Evolutionary conservation across 37 sponge, comb jelly and placozoan species (phyloP).

Genomic region (Lycopodina hypogea): DNA sequence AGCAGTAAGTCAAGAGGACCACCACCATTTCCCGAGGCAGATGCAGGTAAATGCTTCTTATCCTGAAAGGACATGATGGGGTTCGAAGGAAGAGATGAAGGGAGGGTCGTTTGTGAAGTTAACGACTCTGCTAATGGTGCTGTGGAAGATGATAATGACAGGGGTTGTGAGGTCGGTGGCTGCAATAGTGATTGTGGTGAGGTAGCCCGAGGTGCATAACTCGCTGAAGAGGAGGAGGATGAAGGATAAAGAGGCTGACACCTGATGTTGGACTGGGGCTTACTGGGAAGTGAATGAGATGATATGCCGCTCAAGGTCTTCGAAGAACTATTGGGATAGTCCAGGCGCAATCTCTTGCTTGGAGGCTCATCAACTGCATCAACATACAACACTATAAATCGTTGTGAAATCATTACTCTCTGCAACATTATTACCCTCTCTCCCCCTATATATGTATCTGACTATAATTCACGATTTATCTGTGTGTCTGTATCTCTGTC

Average conservation of each 20-base stretch:
- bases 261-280: slow-evolving; percentile 11
- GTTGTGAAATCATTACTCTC: too few species aligned
- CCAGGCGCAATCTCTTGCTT: neutral
- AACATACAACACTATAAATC: too few species aligned
- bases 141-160: too few species aligned
- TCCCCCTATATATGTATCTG: too few species aligned
- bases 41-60: neutral
- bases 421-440: too few species aligned
- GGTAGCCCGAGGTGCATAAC: too few species aligned
- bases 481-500: too few species aligned
- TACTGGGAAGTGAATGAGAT: too few species aligned
- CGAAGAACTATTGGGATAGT: neutral
- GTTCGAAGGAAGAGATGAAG: neutral
- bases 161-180: too few species aligned
- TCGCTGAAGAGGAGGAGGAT: neutral
- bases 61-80: neutral
- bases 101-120: neutral
- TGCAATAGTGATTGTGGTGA: too few species aligned
- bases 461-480: too few species aligned
- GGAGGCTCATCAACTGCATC: neutral
- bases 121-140: neutral
- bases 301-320: neutral
- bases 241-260: neutral
- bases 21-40: neutral
- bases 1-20: neutral